Conservation (phyloP, 2,113 vertebrate species). For the Brevimyrus niger region DNA sequence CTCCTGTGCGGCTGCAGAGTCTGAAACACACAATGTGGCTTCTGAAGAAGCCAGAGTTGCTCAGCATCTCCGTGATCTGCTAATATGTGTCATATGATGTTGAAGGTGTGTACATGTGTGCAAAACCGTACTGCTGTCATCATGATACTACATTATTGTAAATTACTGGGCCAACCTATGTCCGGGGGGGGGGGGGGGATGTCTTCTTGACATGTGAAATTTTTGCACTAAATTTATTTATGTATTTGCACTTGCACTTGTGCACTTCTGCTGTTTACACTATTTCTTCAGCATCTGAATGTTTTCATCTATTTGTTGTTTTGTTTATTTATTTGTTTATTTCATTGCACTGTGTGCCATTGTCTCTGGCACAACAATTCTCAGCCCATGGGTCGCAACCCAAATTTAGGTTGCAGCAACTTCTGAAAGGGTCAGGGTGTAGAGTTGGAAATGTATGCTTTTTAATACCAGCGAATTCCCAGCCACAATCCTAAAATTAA, state of each 20-base stretch:
- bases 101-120: neutral
- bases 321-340: neutral
- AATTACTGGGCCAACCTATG: neutral
- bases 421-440: too few relatives aligned
- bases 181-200: neutral
- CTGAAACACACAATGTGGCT: neutral
- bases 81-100: neutral
- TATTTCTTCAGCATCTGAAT: neutral
- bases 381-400: too few relatives aligned
- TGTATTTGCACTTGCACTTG: neutral
- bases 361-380: neutral
- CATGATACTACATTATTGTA: neutral
- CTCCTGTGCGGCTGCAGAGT: neutral
- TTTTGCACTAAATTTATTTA: neutral
- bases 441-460: too few relatives aligned
- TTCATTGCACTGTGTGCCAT: neutral
- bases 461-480: too few relatives aligned
- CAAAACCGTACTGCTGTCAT: neutral
- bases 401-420: too few relatives aligned
- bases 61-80: neutral
- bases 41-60: neutral
- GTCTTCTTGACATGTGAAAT: neutral
- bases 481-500: too few relatives aligned
- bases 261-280: neutral
- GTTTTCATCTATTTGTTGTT: neutral